Evolutionary conservation across 2,797 vertebrate genomes (phyloP), one percentile per base, ranked within the genome.

Genomic region (Artibeus lituratus): DNA sequence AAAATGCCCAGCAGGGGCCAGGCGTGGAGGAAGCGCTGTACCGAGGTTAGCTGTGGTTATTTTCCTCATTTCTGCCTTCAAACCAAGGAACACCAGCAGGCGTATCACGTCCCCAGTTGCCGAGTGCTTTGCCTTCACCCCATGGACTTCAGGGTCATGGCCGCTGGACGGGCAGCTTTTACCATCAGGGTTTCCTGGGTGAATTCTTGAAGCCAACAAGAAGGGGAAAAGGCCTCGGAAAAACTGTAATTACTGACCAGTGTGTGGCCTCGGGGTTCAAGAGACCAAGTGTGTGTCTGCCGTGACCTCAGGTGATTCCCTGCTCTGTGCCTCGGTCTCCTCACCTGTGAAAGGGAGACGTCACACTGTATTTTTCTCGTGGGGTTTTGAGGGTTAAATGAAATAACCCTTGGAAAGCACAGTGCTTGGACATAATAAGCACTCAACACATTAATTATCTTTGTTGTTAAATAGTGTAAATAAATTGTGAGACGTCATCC

Each of bases 21-120:
- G 22, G 84, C 21, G 0, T 5, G 37, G 37, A 42, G 51, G 47
- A 19, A 35, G 37, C 1, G 0, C 39, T 16, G 14, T 7, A 0
- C 19, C 2, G 14, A 65, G n/a, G 5, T 57, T 35, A 29, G 11
- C 39, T 67, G 16, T 7, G 44, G 29, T 47, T 2, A 1, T 26
- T 29, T 35, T 55, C 35, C 35, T 10, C 32, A 5, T 47, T 82
- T 85, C 19, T 14, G 2, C 55, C 89, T 47, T 57, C 87, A 57
- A 18, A 57, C 62, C 8, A 42, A 93, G 69, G 73, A 81, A 1
- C 14, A 6, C 0, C 14, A 72, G 39, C 14, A 53, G 42, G 26
- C 6, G 22, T 19, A 2, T 62, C 5, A 24, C 10, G n/a, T 53
- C 42, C 88, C 39, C 19, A 10, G 0, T 51, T 37, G 55, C n/a